Evolutionary conservation across 2,888 invertebrate genomes (phyloP).

Genomic region (Rhingia rostrata): DNA sequence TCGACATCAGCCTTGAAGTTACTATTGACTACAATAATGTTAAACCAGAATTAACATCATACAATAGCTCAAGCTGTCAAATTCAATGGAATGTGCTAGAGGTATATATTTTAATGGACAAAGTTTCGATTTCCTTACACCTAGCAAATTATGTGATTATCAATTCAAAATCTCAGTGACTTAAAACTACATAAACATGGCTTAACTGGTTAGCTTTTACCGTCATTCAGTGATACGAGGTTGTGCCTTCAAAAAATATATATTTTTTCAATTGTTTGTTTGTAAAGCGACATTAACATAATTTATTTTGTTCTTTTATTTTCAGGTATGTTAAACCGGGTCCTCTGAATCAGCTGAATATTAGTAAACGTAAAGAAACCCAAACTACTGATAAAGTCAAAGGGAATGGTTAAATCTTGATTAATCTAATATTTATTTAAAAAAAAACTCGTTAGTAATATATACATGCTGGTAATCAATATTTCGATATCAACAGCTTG

Average conservation of each 20-base stretch:
- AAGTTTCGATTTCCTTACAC: not conserved
- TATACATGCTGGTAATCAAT: too few relatives aligned
- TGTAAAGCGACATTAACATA: constrained; percentile 11
- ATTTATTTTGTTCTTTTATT: constrained; percentile 30
- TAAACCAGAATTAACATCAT: too few relatives aligned
- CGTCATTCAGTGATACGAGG: too few relatives aligned
- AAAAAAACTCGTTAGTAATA: too few relatives aligned
- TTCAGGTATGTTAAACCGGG: constrained; percentile 55
- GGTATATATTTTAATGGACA: not conserved
- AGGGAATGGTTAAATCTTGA: too few relatives aligned
- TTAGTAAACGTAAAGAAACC: not conserved
- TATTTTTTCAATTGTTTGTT: not conserved
- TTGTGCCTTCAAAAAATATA: not conserved
- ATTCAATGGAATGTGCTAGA: not conserved
- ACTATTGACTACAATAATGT: not conserved
- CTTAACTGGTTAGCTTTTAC: too few relatives aligned
- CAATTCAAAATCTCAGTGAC: not conserved
- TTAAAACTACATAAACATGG: not conserved
- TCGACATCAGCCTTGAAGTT: not conserved
- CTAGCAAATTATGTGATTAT: not conserved
- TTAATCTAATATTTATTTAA: too few relatives aligned
- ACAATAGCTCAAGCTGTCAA: constrained; percentile 10
- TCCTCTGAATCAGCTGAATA: not conserved
- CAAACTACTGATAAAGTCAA: not conserved
- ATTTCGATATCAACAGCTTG: too few relatives aligned